phyloP scores from a whole-genome alignment of 2,113 vertebrate genomes.

The Pelobates fuscus region DNA sequence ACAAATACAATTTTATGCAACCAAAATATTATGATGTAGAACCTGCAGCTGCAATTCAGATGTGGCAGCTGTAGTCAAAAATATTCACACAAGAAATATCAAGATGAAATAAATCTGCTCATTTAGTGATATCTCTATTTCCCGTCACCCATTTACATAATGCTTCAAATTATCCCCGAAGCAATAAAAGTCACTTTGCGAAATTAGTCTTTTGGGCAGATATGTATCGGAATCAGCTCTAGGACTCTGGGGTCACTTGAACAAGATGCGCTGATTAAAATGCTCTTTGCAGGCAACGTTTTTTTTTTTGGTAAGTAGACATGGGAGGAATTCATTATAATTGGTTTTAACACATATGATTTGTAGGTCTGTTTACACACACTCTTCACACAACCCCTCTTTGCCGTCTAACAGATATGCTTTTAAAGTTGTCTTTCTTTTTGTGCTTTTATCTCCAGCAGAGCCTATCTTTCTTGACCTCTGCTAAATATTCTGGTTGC shows the following conservation, averaged over 20 bases:
- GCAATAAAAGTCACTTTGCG: constrained; percentile 36
- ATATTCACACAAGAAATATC: constrained; percentile 44
- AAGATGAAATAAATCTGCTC: constrained; percentile 39
- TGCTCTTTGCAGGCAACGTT: constrained; percentile 6
- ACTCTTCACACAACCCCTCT: neutral
- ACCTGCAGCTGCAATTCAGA: constrained; percentile 45
- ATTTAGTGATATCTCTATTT: constrained; percentile 12
- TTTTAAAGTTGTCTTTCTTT: neutral
- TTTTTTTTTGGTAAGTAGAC: constrained; percentile 1
- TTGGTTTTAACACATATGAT: constrained; percentile 18
- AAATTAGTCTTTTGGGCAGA: constrained; percentile 33
- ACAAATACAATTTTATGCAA: constrained; percentile 46
- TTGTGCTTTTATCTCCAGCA: neutral
- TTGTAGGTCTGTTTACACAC: neutral
- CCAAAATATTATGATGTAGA: constrained; percentile 50
- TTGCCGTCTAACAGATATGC: neutral
- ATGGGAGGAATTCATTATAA: constrained; percentile 8
- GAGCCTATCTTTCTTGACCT: neutral
- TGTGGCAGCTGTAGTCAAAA: constrained; percentile 44
- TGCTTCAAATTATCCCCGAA: constrained; percentile 24
- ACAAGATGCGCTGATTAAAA: constrained; percentile 6
- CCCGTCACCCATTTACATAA: constrained; percentile 19
- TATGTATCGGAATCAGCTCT: neutral
- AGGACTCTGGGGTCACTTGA: constrained; percentile 13
- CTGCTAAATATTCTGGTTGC: neutral